Evolutionary conservation across 2,888 invertebrate genomes (phyloP).

Genomic region (Acleris cristana): DNA sequence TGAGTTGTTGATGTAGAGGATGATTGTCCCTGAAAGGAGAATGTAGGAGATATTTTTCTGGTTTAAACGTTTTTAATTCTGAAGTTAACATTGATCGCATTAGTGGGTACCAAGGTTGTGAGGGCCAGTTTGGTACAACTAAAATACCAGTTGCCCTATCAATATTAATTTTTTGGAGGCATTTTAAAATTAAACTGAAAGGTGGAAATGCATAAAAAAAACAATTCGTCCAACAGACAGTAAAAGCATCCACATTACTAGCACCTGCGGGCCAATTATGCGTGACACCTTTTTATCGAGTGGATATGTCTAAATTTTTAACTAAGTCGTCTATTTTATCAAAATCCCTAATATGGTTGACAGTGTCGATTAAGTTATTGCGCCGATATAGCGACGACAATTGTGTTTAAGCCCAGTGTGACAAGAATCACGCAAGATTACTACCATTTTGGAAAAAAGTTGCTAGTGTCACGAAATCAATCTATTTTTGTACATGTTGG

Average conservation of each 20-base stretch:
- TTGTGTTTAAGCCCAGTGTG: too few relatives aligned
- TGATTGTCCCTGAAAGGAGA: neutral
- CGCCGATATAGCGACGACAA: too few relatives aligned
- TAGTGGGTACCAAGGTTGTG: slow-evolving; percentile 31
- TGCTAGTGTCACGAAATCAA: too few relatives aligned
- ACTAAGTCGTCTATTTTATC: too few relatives aligned
- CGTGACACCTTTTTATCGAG: too few relatives aligned
- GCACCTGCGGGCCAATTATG: too few relatives aligned
- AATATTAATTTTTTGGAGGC: slow-evolving; percentile 26
- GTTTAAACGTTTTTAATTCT: neutral
- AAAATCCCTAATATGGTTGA: too few relatives aligned
- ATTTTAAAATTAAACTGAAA: slow-evolving; percentile 12
- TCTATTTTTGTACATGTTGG: too few relatives aligned
- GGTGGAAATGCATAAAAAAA: slow-evolving; percentile 36
- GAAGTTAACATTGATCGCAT: neutral
- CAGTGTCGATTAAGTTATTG: too few relatives aligned
- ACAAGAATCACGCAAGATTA: too few relatives aligned
- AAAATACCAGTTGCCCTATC: slow-evolving; percentile 32
- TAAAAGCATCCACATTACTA: slow-evolving; percentile 6
- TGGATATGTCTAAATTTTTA: too few relatives aligned
- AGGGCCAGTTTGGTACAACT: slow-evolving; percentile 30
- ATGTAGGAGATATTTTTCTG: neutral
- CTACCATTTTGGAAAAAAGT: too few relatives aligned
- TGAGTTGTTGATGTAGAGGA: neutral
- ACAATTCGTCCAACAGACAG: neutral